Conservation (phyloP, 2,797 vertebrate species). For the Mustela erminea region DNA sequence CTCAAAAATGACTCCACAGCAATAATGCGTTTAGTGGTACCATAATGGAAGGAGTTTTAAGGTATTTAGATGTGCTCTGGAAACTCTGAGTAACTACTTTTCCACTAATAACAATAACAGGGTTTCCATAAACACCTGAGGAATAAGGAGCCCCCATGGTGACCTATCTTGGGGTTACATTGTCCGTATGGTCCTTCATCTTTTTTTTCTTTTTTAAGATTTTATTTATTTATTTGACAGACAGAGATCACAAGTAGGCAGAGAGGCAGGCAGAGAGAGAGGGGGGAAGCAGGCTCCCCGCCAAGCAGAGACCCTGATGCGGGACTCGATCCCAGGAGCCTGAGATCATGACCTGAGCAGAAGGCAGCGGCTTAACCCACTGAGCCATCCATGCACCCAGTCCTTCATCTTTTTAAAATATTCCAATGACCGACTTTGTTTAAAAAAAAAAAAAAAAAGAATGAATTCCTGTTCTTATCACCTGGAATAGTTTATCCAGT, state of each 20-base stretch:
- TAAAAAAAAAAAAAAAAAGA: neutral
- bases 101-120: neutral
- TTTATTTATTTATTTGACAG: too few species aligned
- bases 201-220: neutral
- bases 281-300: too few species aligned
- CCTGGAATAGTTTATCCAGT: neutral
- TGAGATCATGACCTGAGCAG: too few species aligned
- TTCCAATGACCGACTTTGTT: neutral
- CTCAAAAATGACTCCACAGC: neutral
- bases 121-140: neutral
- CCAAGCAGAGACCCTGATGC: too few species aligned
- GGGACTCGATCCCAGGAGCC: too few species aligned
- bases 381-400: too few species aligned
- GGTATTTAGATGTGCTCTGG: neutral
- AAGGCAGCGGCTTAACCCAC: too few species aligned
- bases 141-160: rapidly evolving
- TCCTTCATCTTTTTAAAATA: neutral
- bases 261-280: too few species aligned
- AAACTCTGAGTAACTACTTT: neutral
- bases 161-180: neutral
- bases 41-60: neutral
- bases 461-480: neutral
- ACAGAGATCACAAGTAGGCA: too few species aligned
- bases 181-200: rapidly evolving
- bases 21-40: neutral